A percentile compares a stretch with the other conserved stretches of the same genome.
These are phyloP conservation scores for Drosophila sproati DNA, from an alignment of 1,140 invertebrate species.

Conservation along the genomic window DNA sequence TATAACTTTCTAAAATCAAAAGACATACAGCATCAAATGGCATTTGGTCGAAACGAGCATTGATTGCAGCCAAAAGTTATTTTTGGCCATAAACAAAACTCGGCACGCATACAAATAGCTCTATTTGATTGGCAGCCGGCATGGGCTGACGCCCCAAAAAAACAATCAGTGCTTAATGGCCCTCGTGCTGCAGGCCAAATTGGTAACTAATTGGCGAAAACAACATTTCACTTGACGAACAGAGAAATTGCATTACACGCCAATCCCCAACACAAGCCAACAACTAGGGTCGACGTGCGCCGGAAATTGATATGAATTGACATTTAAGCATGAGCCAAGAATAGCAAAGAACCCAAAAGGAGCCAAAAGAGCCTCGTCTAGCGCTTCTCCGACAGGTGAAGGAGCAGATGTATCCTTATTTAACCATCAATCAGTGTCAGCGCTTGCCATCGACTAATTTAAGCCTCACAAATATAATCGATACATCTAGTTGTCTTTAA, in stretches of 20 bases:
- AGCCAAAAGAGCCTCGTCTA: background rate
- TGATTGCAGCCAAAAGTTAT: conserved; percentile 37
- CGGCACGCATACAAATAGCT: conserved; percentile 71
- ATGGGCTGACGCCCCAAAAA: conserved; percentile 52
- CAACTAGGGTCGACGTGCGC: conserved; percentile 27
- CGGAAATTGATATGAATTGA: conserved; percentile 38
- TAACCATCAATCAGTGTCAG: background rate
- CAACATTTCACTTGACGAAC: conserved; percentile 64
- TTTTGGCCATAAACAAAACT: conserved; percentile 22
- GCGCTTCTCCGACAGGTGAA: background rate
- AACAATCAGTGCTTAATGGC: conserved; percentile 70
- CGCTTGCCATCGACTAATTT: background rate
- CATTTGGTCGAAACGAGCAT: conserved; percentile 2
- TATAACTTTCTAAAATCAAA: conserved; percentile 64
- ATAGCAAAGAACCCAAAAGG: background rate
- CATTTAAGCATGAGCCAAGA: conserved; percentile 15
- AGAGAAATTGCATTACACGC: conserved; percentile 52
- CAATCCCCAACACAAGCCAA: background rate
- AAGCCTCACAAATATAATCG: background rate
- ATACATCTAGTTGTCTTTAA: too few species aligned
- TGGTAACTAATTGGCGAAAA: conserved; percentile 80
- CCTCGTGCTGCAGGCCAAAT: conserved; percentile 56
- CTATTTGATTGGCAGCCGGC: conserved; percentile 52
- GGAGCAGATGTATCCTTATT: background rate
- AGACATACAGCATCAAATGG: conserved; percentile 46